Evolutionary conservation across 2,888 invertebrate species (phyloP), one percentile per base, ranked within the genome.

Genomic region (Cepaea hortensis): DNA sequence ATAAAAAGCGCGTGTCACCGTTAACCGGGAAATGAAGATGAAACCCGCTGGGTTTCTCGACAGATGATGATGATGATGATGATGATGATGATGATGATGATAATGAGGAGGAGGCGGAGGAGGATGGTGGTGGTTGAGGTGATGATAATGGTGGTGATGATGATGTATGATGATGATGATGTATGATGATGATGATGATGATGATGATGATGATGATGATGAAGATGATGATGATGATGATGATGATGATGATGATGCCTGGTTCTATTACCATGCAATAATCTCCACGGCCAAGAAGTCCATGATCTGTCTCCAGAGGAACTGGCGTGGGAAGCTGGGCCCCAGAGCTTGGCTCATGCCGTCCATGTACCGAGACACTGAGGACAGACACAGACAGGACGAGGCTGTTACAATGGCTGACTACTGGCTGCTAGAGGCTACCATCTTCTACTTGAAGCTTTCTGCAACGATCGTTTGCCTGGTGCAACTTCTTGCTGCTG

Each of bases 361-460:
- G 11, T 85, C 85, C 85, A 85, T 75, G 81, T 85, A 85, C 13
- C 81, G 61, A 3, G 81, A 81, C 46, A 85, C 85, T 85, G 85
- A 61, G 18, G 23, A n/a, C 6, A 6, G n/a, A 70, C 15, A 35
- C 0, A 35, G 18, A 15, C 18, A 65, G 65, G 65, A 18, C 65
- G 18, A 15, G 65, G 18, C 18, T 65, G 18, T 18, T 65, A 18
- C 2, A 15, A 1, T 65, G 9, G 65, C 18, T 15, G 13, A 2
- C 18, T 9, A 65, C 18, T 65, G 35, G 35, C 35, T 35, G 35
- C 35, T 35, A 35, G 35, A 35, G 35, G 35, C 35, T 35, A 35
- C 35, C 35, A 1, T 35, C 35, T 35, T 35, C 35, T 35, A 35
- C 35, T 35, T 35, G 35, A 35, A 1, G 35, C 35, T 35, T 35